phyloP scores from a whole-genome alignment of 2,888 invertebrate genomes.

The Leucophora obtusa region DNA sequence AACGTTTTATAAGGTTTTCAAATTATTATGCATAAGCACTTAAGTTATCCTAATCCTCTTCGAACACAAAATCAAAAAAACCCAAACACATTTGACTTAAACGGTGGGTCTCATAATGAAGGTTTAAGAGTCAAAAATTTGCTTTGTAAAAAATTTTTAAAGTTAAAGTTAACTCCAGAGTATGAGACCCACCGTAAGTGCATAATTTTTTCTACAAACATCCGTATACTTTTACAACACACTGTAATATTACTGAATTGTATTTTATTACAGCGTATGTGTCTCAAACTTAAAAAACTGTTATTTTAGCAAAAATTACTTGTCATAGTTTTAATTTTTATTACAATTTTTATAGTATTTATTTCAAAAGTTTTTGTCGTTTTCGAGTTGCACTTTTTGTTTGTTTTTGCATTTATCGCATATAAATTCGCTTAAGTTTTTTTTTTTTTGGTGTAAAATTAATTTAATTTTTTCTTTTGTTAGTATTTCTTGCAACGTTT shows the following conservation, averaged over 20 bases:
- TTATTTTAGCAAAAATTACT: slow-evolving; percentile 58
- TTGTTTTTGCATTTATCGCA: slow-evolving; percentile 15
- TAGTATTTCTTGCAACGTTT: slow-evolving; percentile 35
- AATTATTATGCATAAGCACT: too few species aligned
- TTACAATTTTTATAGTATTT: slow-evolving; percentile 52
- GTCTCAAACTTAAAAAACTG: slow-evolving; percentile 17
- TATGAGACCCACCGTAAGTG: too few species aligned
- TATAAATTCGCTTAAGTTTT: not conserved
- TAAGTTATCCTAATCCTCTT: too few species aligned
- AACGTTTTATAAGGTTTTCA: too few species aligned
- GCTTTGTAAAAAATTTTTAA: too few species aligned
- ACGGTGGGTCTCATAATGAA: too few species aligned
- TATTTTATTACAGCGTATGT: slow-evolving; percentile 12
- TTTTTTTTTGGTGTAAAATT: slow-evolving; percentile 22
- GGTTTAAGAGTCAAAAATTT: too few species aligned
- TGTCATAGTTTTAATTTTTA: slow-evolving; percentile 62
- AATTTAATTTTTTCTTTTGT: slow-evolving; percentile 36
- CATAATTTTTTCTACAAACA: too few species aligned
- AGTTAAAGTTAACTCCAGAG: too few species aligned
- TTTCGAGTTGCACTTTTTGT: slow-evolving; percentile 21
- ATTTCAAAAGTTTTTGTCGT: slow-evolving; percentile 38
- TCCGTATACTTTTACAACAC: too few species aligned
- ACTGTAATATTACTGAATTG: not conserved
- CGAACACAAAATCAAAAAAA: too few species aligned
- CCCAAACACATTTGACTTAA: too few species aligned